Conservation (phyloP, 1,140 invertebrate species). For the Bombus ignitus region DNA sequence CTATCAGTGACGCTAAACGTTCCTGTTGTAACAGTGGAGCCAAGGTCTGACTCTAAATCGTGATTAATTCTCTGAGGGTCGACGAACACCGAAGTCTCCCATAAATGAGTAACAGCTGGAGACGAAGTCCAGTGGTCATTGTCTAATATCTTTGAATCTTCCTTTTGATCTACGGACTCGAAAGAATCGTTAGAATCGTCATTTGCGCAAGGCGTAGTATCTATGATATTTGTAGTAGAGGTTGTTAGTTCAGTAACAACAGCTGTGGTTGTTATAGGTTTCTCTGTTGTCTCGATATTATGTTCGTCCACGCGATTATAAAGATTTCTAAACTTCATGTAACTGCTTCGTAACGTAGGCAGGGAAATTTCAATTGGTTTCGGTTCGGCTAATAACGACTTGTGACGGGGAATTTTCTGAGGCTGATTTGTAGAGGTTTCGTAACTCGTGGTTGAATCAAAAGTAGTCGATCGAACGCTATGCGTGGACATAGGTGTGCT, state of each 20-base stretch:
- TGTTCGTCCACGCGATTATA: conserved; percentile 57
- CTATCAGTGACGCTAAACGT: conserved; percentile 1
- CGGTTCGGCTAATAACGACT: conserved; percentile 55
- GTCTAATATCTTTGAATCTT: conserved; percentile 20
- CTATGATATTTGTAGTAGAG: conserved; percentile 15
- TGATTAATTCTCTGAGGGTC: conserved; percentile 89
- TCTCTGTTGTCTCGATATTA: conserved; percentile 30
- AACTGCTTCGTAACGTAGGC: conserved; percentile 71
- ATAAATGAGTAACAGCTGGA: conserved; percentile 83
- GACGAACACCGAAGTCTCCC: conserved; percentile 86
- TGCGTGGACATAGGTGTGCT: conserved; percentile 45
- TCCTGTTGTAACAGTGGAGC: conserved; percentile 48
- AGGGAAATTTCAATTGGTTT: conserved; percentile 47
- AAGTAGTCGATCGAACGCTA: conserved; percentile 30
- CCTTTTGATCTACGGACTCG: not conserved
- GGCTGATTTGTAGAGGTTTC: conserved; percentile 66
- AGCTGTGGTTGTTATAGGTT: not conserved
- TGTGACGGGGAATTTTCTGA: conserved; percentile 74
- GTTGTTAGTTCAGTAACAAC: conserved; percentile 37
- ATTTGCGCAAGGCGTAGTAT: conserved; percentile 19
- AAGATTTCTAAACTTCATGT: conserved; percentile 69
- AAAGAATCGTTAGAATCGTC: not conserved
- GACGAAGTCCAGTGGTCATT: conserved; percentile 84
- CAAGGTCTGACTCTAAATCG: conserved; percentile 82
- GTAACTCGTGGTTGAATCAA: conserved; percentile 23